These are phyloP conservation scores for Esox niger DNA, from an alignment of 2,113 vertebrate species.

Conservation along the genomic window DNA sequence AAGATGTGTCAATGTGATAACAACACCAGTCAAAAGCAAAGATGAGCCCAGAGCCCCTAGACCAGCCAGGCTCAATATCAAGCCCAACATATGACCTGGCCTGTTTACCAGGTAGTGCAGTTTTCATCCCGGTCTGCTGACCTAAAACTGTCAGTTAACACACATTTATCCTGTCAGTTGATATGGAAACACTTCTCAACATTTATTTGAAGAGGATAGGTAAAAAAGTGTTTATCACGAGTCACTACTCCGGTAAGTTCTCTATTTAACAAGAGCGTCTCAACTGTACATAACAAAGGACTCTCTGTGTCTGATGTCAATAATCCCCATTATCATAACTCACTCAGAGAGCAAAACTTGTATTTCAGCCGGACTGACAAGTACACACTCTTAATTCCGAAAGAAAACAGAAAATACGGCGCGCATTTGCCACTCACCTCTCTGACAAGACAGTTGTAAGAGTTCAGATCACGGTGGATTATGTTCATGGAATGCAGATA, in stretches of 20 bases:
- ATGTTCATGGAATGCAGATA: conserved; percentile 99
- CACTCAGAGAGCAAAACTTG: not conserved
- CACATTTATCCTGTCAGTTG: no score
- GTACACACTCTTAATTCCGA: conserved; percentile 23
- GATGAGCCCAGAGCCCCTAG: no score
- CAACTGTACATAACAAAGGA: conserved; percentile 39
- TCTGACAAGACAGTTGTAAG: conserved; percentile 94
- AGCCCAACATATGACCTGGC: no score
- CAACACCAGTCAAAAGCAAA: no score
- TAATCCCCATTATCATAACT: not conserved
- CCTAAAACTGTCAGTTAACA: no score
- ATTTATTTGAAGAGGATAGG: conserved; percentile 10
- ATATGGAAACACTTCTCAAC: conserved; percentile 6
- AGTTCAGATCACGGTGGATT: conserved; percentile 97
- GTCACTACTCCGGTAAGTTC: conserved; percentile 5
- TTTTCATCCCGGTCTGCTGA: no score
- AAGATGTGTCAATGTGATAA: no score
- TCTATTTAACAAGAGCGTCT: conserved; percentile 22
- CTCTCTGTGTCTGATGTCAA: conserved; percentile 32
- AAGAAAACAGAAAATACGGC: conserved; percentile 15
- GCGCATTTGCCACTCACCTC: conserved; percentile 74
- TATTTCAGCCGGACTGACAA: conserved; percentile 16
- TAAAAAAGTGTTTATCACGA: not conserved
- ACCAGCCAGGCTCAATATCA: no score
- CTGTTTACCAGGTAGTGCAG: no score